Evolutionary conservation across 1,140 invertebrate genomes (phyloP).

Genomic region (Tetragnatha versicolor): DNA sequence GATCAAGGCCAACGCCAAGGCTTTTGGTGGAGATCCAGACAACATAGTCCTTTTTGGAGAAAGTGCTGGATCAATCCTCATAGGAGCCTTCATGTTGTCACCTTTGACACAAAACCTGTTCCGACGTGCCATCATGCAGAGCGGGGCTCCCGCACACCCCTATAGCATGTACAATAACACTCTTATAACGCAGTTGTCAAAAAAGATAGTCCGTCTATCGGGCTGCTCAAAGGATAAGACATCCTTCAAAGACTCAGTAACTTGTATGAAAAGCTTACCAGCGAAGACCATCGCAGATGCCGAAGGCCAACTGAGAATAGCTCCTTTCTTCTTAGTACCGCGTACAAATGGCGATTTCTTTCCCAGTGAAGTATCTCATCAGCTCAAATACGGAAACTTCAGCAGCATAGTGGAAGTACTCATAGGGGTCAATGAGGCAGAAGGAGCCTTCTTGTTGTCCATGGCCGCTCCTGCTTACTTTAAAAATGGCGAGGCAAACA

Average conservation of each 20-base stretch:
- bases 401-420: slow-evolving; percentile 3
- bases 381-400: neutral
- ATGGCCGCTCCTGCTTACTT: slow-evolving; percentile 10
- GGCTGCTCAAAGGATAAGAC: slow-evolving; percentile 23
- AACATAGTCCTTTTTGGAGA: slow-evolving; percentile 68
- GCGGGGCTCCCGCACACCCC: slow-evolving; percentile 23
- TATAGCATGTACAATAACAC: slow-evolving; percentile 3
- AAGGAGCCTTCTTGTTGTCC: slow-evolving; percentile 22
- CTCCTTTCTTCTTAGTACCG: slow-evolving; percentile 23
- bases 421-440: slow-evolving; percentile 8
- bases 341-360: slow-evolving; percentile 8
- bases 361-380: neutral
- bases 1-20: slow-evolving; percentile 57
- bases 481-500: neutral
- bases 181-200: neutral
- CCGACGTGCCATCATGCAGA: slow-evolving; percentile 63
- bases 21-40: slow-evolving; percentile 58
- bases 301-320: neutral
- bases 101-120: slow-evolving; percentile 57
- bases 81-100: slow-evolving; percentile 62
- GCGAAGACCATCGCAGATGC: neutral
- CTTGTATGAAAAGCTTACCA: slow-evolving; percentile 18
- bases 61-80: slow-evolving; percentile 63
- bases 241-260: slow-evolving; percentile 3
- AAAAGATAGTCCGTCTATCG: neutral